Evolutionary conservation across 2,797 vertebrate genomes (phyloP), one percentile per base, ranked within the genome.

Genomic region (Mallotus villosus): DNA sequence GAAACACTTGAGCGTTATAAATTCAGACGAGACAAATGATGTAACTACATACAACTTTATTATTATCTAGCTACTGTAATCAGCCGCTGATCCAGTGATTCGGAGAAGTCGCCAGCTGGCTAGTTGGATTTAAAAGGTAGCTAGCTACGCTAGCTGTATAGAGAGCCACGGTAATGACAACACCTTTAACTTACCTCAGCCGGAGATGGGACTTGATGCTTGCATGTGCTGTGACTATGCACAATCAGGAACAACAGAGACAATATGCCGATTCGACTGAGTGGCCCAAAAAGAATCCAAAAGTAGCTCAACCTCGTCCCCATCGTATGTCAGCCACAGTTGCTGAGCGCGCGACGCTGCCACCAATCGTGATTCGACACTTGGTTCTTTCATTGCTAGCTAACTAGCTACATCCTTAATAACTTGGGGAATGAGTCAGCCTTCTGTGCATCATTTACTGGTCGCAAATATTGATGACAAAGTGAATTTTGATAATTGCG

Each of bases 251-350:
- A 77, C 63, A 91, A 81, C 37, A 85, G 53, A 3, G 81, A 82
- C 5, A 89, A 12, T 32, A 85, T 2, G 11, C 79, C 24, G 21
- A 68, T 59, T 32, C 82, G 69, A 41, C 80, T 71, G 73, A 89
- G 70, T 71, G 78, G 88, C 72, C 74, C 79, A 63, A 80, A 77
- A 73, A 81, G 84, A 75, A 82, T 80, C 71, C 87, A 87, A 73
- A 76, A 85, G 65, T 75, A 62, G 65, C 70, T 89, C 69, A 87
- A 79, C 83, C 87, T 75, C 72, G 77, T 78, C 86, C 88, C 92
- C 93, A 94, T 94, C 84, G 79, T 92, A 83, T 75, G 77, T 70
- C 72, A 59, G 79, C 76, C 70, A 29, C n/a, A 69, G 77, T 81
- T 73, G 76, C 73, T 62, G 68, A 73, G 68, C 70, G 70, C 77